These are phyloP conservation scores for Chrysopilus asiliformis DNA, from an alignment of 2,888 invertebrate genomes.

Conservation along the genomic window DNA sequence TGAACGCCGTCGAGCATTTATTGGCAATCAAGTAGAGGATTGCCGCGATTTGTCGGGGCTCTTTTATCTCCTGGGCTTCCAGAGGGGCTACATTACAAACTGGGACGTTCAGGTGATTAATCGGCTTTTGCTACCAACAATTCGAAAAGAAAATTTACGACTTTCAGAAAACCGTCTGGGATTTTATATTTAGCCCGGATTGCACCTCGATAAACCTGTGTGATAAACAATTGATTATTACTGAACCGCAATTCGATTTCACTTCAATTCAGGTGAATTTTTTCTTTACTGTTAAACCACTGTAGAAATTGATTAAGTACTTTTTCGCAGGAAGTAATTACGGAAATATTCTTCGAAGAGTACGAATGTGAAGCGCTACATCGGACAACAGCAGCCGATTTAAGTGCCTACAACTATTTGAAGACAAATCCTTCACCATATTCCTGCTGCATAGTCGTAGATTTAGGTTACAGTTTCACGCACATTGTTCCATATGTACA, in stretches of 20 bases:
- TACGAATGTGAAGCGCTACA: constrained; percentile 78
- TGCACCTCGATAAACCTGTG: constrained; percentile 63
- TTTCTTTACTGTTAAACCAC: too few relatives aligned
- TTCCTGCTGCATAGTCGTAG: constrained; percentile 72
- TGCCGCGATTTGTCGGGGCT: constrained; percentile 92
- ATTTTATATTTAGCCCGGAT: constrained; percentile 81
- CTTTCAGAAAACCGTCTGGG: constrained; percentile 81
- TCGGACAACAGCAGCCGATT: constrained; percentile 65
- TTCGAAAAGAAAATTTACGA: not conserved
- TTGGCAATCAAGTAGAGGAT: constrained; percentile 90
- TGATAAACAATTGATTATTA: constrained; percentile 71
- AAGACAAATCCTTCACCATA: constrained; percentile 40
- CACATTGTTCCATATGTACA: constrained; percentile 86
- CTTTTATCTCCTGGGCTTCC: constrained; percentile 86
- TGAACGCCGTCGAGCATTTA: constrained; percentile 82
- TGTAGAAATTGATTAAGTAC: too few relatives aligned
- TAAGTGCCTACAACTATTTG: constrained; percentile 53
- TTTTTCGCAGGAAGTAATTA: constrained; percentile 78
- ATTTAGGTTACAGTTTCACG: constrained; percentile 91
- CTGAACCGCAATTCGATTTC: constrained; percentile 92
- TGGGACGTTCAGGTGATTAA: constrained; percentile 62
- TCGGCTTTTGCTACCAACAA: not conserved
- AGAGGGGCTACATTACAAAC: constrained; percentile 88
- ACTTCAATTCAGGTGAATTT: constrained; percentile 56
- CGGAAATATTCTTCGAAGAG: constrained; percentile 96